These are phyloP conservation scores for Anguilla rostrata DNA, from an alignment of 2,113 vertebrate species.

Conservation along the genomic window DNA sequence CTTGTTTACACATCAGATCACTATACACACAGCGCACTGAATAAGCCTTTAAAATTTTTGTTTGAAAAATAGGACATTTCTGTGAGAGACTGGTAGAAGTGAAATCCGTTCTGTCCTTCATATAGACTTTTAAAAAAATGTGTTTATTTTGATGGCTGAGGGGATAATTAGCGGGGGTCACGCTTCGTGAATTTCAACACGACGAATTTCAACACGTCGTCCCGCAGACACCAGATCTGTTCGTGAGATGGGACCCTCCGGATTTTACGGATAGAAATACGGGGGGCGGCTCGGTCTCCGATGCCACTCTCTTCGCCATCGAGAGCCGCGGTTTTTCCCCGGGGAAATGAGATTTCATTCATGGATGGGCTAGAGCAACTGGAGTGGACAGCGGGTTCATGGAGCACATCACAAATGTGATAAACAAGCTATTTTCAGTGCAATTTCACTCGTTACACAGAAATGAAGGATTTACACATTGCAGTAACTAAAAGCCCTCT, in stretches of 20 bases:
- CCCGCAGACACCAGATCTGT: neutral
- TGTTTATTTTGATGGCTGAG: neutral
- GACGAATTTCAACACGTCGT: neutral
- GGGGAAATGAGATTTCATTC: neutral
- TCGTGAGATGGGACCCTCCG: neutral
- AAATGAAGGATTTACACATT: neutral
- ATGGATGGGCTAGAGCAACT: neutral
- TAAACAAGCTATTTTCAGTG: constrained; percentile 4
- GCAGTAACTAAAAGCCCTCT: neutral
- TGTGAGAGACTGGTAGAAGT: neutral
- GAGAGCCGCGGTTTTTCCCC: neutral
- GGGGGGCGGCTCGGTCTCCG: too few relatives aligned
- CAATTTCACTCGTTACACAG: neutral
- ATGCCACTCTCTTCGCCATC: neutral
- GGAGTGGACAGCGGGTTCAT: neutral
- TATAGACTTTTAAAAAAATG: neutral
- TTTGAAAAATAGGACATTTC: neutral
- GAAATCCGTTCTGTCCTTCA: neutral
- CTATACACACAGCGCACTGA: neutral
- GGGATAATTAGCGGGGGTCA: neutral
- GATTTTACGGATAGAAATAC: neutral
- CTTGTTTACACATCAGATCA: too few relatives aligned
- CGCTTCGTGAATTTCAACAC: neutral
- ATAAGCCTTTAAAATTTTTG: neutral
- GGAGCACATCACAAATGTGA: neutral